Conservation (phyloP, 2,888 invertebrate genomes). For the Spodoptera exigua region DNA sequence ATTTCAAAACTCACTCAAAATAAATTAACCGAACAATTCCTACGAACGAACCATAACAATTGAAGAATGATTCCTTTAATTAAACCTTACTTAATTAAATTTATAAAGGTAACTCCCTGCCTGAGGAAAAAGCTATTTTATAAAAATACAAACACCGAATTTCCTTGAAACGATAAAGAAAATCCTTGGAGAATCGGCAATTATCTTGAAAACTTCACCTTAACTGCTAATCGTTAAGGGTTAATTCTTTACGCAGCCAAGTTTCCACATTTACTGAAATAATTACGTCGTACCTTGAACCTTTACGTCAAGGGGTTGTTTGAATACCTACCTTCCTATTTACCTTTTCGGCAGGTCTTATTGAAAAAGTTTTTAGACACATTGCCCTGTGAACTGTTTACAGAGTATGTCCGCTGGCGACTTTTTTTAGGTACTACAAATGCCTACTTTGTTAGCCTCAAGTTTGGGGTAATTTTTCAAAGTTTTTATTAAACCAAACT, state of each 20-base stretch:
- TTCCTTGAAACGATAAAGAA: conserved; percentile 49
- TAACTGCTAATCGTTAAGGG: conserved; percentile 79
- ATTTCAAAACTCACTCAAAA: conserved; percentile 1
- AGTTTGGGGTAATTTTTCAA: no score
- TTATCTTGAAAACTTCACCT: conserved; percentile 68
- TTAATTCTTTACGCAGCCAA: conserved; percentile 71
- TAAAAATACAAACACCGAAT: conserved; percentile 41
- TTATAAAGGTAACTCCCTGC: conserved; percentile 18
- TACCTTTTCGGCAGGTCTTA: conserved; percentile 80
- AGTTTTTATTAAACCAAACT: no score
- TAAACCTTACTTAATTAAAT: conserved; percentile 38
- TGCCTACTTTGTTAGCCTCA: no score
- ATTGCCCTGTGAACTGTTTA: conserved; percentile 63
- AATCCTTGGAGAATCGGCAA: conserved; percentile 63
- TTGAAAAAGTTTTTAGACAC: conserved; percentile 85
- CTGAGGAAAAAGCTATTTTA: conserved; percentile 18
- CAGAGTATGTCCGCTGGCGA: conserved; percentile 6
- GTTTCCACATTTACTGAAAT: conserved; percentile 86
- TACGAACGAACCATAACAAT: not conserved
- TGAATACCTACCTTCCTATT: conserved; percentile 77
- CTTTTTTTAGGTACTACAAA: conserved; percentile 18
- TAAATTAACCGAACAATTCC: not conserved
- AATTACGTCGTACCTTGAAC: conserved; percentile 72
- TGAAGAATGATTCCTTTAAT: conserved; percentile 24
- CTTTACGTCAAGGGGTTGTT: conserved; percentile 57